Evolutionary conservation across 2,888 invertebrate species (phyloP).

Genomic region (Parnassius orleans): DNA sequence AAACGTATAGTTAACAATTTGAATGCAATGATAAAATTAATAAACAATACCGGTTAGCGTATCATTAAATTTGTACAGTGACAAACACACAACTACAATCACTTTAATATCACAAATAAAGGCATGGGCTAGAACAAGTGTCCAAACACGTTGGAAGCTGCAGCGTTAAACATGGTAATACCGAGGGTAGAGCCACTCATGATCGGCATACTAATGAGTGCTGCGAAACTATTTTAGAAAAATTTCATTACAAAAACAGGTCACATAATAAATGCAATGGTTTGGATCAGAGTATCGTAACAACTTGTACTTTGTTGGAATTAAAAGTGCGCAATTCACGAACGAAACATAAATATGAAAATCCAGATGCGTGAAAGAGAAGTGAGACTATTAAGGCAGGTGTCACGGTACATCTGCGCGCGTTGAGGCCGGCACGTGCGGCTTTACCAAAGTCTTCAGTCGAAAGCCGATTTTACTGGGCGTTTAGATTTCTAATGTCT

Average conservation of each 20-base stretch:
- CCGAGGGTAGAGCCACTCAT: constrained; percentile 50
- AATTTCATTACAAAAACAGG: constrained; percentile 68
- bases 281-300: constrained; percentile 55
- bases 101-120: constrained; percentile 40
- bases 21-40: constrained; percentile 19
- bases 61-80: constrained; percentile 31
- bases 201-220: constrained; percentile 66
- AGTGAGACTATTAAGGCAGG: constrained; percentile 61
- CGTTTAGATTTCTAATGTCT: constrained; percentile 40
- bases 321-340: constrained; percentile 58
- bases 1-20: neutral
- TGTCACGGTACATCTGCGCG: constrained; percentile 76
- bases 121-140: constrained; percentile 53
- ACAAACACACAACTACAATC: constrained; percentile 33
- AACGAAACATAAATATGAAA: constrained; percentile 49
- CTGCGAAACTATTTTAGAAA: constrained; percentile 62
- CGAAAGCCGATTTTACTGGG: constrained; percentile 40
- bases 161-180: constrained; percentile 58
- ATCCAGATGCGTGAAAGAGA: constrained; percentile 51
- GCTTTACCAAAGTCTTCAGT: constrained; percentile 51
- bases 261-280: constrained; percentile 69
- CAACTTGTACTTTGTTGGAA: constrained; percentile 57
- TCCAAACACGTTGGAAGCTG: constrained; percentile 53
- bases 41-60: constrained; percentile 19
- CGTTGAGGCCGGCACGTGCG: constrained; percentile 73